These are phyloP conservation scores for Python bivittatus DNA, from an alignment of 2,113 vertebrate genomes.

Conservation along the genomic window DNA sequence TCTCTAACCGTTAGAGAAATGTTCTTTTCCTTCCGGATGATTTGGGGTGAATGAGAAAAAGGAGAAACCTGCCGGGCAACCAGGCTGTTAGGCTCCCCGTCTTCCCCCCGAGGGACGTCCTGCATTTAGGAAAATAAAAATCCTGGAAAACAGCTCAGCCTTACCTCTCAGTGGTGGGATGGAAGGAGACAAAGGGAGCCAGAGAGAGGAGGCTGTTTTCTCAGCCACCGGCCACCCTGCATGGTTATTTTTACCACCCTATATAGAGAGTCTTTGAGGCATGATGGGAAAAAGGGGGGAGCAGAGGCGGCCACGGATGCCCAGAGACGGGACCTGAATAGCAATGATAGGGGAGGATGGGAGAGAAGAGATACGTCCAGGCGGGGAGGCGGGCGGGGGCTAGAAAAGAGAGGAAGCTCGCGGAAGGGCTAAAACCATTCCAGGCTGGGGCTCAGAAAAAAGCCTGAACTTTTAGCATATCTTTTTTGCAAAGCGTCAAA, in stretches of 20 bases:
- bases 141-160: conserved; percentile 22
- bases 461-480: too few relatives aligned
- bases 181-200: conserved; percentile 9
- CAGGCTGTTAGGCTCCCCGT: background rate
- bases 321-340: conserved; percentile 26
- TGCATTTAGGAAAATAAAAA: background rate
- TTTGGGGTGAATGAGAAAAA: background rate
- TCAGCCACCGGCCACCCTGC: conserved; percentile 46
- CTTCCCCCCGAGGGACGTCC: background rate
- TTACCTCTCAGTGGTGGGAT: conserved; percentile 63
- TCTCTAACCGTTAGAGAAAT: background rate
- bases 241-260: conserved; percentile 61
- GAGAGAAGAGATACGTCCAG: background rate
- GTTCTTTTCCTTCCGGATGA: background rate
- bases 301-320: background rate
- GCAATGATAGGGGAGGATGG: background rate
- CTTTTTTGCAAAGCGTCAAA: background rate
- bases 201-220: conserved; percentile 1
- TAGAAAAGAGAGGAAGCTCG: background rate
- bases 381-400: background rate
- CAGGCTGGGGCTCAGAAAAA: too few relatives aligned
- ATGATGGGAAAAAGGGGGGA: conserved; percentile 68
- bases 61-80: background rate
- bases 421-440: background rate
- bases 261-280: conserved; percentile 64